phyloP scores from a whole-genome alignment of 2,888 invertebrate species.

The Tineola bisselliella region DNA sequence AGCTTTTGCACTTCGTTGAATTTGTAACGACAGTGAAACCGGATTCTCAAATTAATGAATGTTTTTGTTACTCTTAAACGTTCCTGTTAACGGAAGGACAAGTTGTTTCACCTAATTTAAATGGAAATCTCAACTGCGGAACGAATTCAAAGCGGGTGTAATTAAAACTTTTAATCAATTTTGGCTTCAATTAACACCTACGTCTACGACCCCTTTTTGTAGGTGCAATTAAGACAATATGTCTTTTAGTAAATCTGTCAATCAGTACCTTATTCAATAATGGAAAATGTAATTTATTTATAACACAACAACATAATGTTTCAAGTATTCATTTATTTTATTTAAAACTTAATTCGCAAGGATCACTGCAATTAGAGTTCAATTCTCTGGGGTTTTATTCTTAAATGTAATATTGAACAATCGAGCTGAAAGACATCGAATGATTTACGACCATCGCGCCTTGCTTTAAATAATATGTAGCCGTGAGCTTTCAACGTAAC shows the following conservation, averaged over 20 bases:
- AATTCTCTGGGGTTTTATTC: constrained; percentile 47
- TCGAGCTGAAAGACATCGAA: constrained; percentile 46
- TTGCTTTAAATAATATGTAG: constrained; percentile 59
- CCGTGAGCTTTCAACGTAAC: constrained; percentile 61
- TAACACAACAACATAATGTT: too few species aligned
- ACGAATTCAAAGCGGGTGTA: constrained; percentile 29
- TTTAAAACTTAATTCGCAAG: constrained; percentile 20
- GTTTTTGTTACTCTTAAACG: constrained; percentile 28
- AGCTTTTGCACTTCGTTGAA: constrained; percentile 60
- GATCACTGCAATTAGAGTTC: constrained; percentile 42
- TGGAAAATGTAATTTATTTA: background rate
- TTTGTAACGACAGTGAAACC: constrained; percentile 39
- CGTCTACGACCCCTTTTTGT: constrained; percentile 8
- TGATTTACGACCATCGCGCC: constrained; percentile 59
- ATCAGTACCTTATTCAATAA: background rate
- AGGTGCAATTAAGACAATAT: background rate
- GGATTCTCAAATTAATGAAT: constrained; percentile 32
- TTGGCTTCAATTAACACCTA: constrained; percentile 11
- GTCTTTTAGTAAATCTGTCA: background rate
- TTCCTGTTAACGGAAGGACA: constrained; percentile 19
- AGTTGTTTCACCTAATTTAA: constrained; percentile 50
- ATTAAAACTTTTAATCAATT: constrained; percentile 13
- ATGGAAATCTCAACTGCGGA: constrained; percentile 45
- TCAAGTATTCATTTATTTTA: background rate
- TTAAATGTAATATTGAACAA: constrained; percentile 47